These are phyloP conservation scores for Cheirogaleus medius DNA, from an alignment of 2,113 vertebrate species.

Conservation along the genomic window DNA sequence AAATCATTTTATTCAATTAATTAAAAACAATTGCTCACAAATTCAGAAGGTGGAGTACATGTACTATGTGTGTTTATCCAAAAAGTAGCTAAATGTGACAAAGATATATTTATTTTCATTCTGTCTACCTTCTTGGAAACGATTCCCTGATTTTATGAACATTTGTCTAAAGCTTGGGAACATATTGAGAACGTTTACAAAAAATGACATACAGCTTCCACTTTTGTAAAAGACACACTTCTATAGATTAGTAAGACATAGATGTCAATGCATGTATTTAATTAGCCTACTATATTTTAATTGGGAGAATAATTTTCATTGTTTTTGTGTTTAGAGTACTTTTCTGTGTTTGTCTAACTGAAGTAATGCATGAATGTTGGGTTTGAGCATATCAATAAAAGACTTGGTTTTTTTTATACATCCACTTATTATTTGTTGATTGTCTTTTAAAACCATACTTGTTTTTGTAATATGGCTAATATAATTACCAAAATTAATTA, in stretches of 20 bases:
- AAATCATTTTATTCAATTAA: conserved; percentile 46
- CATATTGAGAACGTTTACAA: conserved; percentile 34
- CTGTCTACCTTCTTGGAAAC: conserved; percentile 55
- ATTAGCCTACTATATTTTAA: conserved; percentile 29
- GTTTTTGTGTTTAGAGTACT: background rate
- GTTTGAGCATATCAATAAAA: background rate
- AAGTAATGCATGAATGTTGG: background rate
- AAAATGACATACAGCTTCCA: background rate
- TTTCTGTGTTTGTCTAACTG: background rate
- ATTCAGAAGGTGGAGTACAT: background rate
- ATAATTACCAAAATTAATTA: conserved; percentile 61
- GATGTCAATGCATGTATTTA: background rate
- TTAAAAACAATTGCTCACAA: conserved; percentile 44
- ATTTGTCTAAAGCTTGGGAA: conserved; percentile 44
- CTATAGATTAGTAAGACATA: conserved; percentile 20
- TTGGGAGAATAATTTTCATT: conserved; percentile 3
- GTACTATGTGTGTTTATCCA: conserved; percentile 33
- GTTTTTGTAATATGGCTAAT: conserved; percentile 27
- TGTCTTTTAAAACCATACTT: conserved; percentile 22
- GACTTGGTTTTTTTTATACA: background rate
- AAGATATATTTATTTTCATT: conserved; percentile 59
- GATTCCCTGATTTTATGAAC: conserved; percentile 37
- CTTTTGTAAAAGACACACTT: conserved; percentile 9
- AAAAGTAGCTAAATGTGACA: conserved; percentile 50
- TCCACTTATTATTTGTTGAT: background rate